These are phyloP conservation scores for Nymphalis c-album DNA, from an alignment of 2,888 invertebrate genomes.

Conservation along the genomic window DNA sequence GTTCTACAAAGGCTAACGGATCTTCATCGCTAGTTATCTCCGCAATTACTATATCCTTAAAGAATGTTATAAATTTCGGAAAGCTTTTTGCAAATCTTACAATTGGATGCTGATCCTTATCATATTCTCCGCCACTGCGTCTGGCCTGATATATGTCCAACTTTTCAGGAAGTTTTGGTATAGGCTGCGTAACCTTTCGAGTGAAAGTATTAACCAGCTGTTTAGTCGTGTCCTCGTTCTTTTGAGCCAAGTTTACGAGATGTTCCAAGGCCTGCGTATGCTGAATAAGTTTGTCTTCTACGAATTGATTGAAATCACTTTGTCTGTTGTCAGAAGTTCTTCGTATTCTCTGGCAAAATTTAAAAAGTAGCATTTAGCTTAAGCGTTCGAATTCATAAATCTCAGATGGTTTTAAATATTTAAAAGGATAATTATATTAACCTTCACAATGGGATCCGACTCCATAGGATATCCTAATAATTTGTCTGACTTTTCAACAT, in stretches of 20 bases:
- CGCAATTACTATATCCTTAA: conserved; percentile 51
- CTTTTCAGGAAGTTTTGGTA: conserved; percentile 53
- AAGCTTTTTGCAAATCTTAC: conserved; percentile 53
- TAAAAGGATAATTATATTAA: no score
- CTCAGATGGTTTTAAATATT: no score
- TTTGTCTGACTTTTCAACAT: conserved; percentile 46
- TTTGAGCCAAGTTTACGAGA: conserved; percentile 49
- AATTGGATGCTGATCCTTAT: conserved; percentile 44
- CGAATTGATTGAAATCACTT: conserved; percentile 45
- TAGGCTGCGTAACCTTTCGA: conserved; percentile 42
- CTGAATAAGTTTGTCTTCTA: conserved; percentile 58
- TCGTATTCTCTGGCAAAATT: conserved; percentile 52
- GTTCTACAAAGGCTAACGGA: not conserved
- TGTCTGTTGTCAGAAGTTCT: conserved; percentile 41
- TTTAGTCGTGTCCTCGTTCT: conserved; percentile 50
- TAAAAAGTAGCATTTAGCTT: conserved; percentile 34
- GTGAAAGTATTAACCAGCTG: conserved; percentile 52
- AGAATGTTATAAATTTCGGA: conserved; percentile 56
- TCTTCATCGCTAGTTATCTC: conserved; percentile 38
- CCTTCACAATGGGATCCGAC: conserved; percentile 11
- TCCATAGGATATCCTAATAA: conserved; percentile 45
- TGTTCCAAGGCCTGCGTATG: conserved; percentile 61
- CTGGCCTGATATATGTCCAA: conserved; percentile 48
- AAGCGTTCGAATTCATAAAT: not conserved
- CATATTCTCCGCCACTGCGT: conserved; percentile 42